A percentile compares a stretch with the other conserved stretches of the same genome.
phyloP scores from a whole-genome alignment of 2,113 vertebrate species.

The Clarias gariepinus region DNA sequence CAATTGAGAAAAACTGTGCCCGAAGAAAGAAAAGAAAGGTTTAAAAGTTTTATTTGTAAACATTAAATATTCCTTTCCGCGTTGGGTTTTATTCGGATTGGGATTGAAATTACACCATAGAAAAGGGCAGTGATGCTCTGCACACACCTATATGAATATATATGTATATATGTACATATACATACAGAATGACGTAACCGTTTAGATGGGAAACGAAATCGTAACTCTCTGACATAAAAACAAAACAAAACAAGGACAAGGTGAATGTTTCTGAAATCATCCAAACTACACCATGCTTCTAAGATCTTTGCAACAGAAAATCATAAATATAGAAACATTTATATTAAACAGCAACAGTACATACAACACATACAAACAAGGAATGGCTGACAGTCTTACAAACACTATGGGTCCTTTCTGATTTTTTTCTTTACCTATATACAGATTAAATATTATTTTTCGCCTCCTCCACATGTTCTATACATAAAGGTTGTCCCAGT shows the following conservation, averaged over 20 bases:
- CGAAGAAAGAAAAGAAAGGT: slow-evolving; percentile 52
- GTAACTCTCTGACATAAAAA: slow-evolving; percentile 75
- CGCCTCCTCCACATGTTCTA: slow-evolving; percentile 80
- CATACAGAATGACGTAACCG: slow-evolving; percentile 62
- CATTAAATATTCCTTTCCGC: slow-evolving; percentile 96
- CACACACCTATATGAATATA: slow-evolving; percentile 74
- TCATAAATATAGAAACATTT: slow-evolving; percentile 99
- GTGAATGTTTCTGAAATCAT: slow-evolving; percentile 86
- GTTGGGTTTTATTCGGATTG: slow-evolving; percentile 83
- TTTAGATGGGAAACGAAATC: slow-evolving; percentile 73
- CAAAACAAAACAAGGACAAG: slow-evolving; percentile 70
- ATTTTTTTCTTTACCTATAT: slow-evolving; percentile 81
- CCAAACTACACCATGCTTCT: slow-evolving; percentile 93
- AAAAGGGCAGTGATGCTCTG: slow-evolving; percentile 80
- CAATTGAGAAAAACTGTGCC: slow-evolving; percentile 63
- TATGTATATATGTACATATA: slow-evolving; percentile 22
- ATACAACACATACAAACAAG: slow-evolving; percentile 99
- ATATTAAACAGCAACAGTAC: slow-evolving; percentile 99
- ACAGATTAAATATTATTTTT: slow-evolving; percentile 75
- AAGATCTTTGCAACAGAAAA: slow-evolving; percentile 90
- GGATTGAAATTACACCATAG: slow-evolving; percentile 80
- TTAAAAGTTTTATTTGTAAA: slow-evolving; percentile 96
- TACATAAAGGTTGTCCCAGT: slow-evolving; percentile 91
- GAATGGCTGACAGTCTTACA: slow-evolving; percentile 96
- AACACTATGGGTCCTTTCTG: slow-evolving; percentile 92